phyloP scores from a whole-genome alignment of 2,888 invertebrate species.

The Microdon myrmicae region DNA sequence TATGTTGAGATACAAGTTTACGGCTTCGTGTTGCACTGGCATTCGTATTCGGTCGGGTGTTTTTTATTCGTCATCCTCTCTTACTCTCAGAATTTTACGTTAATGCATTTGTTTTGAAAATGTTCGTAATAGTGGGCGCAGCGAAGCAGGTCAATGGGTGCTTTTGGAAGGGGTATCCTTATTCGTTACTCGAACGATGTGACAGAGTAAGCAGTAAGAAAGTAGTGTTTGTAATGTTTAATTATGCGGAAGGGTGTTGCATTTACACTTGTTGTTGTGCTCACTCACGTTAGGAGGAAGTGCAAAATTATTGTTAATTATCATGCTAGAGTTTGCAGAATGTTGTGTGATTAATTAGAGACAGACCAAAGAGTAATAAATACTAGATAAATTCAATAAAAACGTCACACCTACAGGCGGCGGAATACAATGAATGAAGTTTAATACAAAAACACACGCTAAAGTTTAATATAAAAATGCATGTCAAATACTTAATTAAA shows the following conservation, averaged over 20 bases:
- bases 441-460: too few species aligned
- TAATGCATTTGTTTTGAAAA: constrained; percentile 42
- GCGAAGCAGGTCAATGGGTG: constrained; percentile 42
- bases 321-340: too few species aligned
- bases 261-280: constrained; percentile 39
- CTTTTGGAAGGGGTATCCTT: constrained; percentile 15
- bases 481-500: too few species aligned
- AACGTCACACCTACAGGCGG: too few species aligned
- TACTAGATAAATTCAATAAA: too few species aligned
- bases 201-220: constrained; percentile 9
- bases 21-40: background rate
- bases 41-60: background rate
- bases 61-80: background rate
- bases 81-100: constrained; percentile 1
- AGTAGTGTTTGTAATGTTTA: constrained; percentile 21
- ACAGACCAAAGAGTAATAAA: too few species aligned
- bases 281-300: too few species aligned
- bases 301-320: too few species aligned
- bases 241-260: constrained; percentile 43
- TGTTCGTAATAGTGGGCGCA: constrained; percentile 23
- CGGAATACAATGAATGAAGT: too few species aligned
- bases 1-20: constrained; percentile 6
- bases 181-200: constrained; percentile 6
- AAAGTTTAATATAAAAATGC: too few species aligned
- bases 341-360: too few species aligned